Evolutionary conservation across 2,113 vertebrate genomes (phyloP), one percentile per base, ranked within the genome.

Genomic region (Psittacus erithacus): DNA sequence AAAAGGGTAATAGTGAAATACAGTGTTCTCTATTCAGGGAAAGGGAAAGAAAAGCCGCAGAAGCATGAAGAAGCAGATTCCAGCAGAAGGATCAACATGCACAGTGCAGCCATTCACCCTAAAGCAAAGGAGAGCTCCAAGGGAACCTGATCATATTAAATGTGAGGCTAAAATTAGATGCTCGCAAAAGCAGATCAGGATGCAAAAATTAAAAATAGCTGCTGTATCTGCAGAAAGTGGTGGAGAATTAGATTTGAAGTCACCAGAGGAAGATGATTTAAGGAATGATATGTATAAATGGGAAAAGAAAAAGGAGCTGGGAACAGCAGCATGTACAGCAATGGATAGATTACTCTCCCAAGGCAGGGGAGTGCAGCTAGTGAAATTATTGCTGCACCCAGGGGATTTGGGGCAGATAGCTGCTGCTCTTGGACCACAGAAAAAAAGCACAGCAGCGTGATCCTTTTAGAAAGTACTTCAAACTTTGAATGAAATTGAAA

Each of bases 121-220:
- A 53, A 60, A 93, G 94, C 91, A 90, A 90, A 88, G 64, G 82
- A 74, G 68, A 86, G 10, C 80, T 96, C 68, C 64, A 86, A 90
- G 43, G 60, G 86, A 94, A 93, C 83, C 49, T 35, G 64, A 93
- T 75, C 53, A 50, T 75, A 92, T 78, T 95, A 88, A 93, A 74
- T 3, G 11, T 11, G 25, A 83, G 83, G 68, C 76, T 94, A 94
- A 93, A 96, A 92, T 95, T 95, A 95, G 95, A 67, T 59, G 41
- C 75, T 93, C 57, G 55, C 64, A 86, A 90, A 78, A 93, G 64
- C 76, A 83, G 73, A 90, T 81, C 2, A 13, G 46, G 64, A 96
- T 64, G 60, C 76, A 96, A 92, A 94, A 90, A 90, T 86, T 94
- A 92, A 93, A 95, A 94, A 90, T 92, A 97, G 88, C 73, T 92